phyloP scores from a whole-genome alignment of 2,113 vertebrate genomes.

The Riparia riparia region DNA sequence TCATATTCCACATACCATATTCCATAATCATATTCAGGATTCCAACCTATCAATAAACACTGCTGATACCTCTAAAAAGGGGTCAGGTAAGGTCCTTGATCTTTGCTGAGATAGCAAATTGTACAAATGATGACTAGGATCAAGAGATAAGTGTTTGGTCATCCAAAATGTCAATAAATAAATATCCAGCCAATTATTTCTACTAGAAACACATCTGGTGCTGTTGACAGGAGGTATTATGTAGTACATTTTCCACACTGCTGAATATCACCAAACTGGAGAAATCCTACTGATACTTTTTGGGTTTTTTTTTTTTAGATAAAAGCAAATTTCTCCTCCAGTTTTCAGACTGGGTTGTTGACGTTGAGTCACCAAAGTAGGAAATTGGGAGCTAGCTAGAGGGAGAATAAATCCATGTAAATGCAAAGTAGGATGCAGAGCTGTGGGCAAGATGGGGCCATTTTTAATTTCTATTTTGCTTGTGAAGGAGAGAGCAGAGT shows the following conservation, averaged over 20 bases:
- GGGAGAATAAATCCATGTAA: background rate
- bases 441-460: background rate
- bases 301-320: background rate
- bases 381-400: background rate
- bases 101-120: background rate
- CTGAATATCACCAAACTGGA: background rate
- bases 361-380: background rate
- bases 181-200: background rate
- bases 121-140: background rate
- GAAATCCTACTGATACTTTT: background rate
- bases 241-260: background rate
- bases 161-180: background rate
- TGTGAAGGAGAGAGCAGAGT: background rate
- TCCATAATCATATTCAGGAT: background rate
- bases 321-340: background rate
- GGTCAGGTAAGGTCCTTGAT: background rate
- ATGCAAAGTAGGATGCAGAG: background rate
- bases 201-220: background rate
- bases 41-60: background rate
- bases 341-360: background rate
- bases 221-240: background rate
- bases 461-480: background rate
- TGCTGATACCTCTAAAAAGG: background rate
- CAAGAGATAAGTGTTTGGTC: background rate
- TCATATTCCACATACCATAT: background rate